Evolutionary conservation across 2,113 vertebrate genomes (phyloP).

Genomic region (Fulica atra): DNA sequence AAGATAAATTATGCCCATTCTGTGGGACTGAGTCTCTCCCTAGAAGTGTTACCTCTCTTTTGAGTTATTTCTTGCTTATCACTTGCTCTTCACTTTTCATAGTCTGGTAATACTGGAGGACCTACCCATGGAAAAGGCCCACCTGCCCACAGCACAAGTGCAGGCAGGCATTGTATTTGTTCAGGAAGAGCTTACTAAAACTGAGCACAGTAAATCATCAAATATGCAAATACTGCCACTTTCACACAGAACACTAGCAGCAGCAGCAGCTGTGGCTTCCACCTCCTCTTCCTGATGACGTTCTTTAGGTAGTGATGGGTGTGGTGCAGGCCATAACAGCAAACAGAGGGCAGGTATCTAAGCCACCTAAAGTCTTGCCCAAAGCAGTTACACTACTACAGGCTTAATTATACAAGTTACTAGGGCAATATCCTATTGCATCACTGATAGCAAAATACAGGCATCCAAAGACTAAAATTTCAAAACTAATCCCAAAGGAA

Average conservation of each 20-base stretch:
- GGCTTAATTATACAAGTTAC: neutral
- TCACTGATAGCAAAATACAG: neutral
- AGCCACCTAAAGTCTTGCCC: neutral
- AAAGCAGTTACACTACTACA: neutral
- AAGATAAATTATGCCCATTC: neutral
- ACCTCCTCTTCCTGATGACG: neutral
- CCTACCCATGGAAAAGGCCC: neutral
- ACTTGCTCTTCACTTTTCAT: neutral
- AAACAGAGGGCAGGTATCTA: neutral
- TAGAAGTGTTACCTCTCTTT: neutral
- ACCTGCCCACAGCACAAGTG: accelerated
- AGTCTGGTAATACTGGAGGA: neutral
- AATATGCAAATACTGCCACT: conserved; percentile 18
- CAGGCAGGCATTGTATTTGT: neutral
- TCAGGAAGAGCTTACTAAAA: neutral
- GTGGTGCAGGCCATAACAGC: neutral
- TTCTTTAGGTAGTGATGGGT: neutral
- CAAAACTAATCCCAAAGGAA: neutral
- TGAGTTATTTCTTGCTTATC: neutral
- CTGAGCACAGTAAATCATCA: neutral
- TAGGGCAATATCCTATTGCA: neutral
- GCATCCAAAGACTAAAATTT: neutral
- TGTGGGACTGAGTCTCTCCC: neutral
- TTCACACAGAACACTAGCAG: neutral
- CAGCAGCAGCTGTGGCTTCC: neutral